phyloP scores from a whole-genome alignment of 2,797 vertebrate species.

The Hyperoplus immaculatus region DNA sequence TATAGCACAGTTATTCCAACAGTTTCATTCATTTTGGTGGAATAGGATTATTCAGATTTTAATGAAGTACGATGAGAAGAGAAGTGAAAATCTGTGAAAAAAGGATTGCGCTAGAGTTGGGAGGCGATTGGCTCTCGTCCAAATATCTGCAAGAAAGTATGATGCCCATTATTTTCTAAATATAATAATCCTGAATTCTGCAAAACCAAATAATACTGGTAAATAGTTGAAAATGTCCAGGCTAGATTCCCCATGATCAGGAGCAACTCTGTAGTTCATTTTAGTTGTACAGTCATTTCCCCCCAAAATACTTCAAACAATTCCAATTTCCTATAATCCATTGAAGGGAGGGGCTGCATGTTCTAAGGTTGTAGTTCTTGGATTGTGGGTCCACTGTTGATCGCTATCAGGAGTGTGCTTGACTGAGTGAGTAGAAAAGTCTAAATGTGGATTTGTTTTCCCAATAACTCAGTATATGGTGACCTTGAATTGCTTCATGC shows the following conservation, averaged over 20 bases:
- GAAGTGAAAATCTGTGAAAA: too few species aligned
- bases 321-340: background rate
- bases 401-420: background rate
- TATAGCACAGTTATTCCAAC: too few species aligned
- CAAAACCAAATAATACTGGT: background rate
- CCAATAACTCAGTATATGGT: conserved; percentile 9
- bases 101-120: too few species aligned
- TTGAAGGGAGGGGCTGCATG: conserved; percentile 58
- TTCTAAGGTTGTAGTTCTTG: conserved; percentile 22
- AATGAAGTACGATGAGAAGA: too few species aligned
- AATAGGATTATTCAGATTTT: too few species aligned
- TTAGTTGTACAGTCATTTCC: background rate
- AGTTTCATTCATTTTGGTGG: too few species aligned
- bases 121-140: background rate
- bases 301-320: background rate
- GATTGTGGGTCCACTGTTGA: conserved; percentile 12
- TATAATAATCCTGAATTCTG: background rate
- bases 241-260: background rate
- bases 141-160: background rate
- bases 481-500: conserved; percentile 36
- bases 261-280: background rate
- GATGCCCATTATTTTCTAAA: background rate
- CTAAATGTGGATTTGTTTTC: conserved; percentile 36
- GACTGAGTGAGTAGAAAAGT: conserved; percentile 6
- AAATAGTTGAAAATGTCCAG: background rate